Conservation (phyloP, 2,113 vertebrate species). For the Genyomyrus donnyi region DNA sequence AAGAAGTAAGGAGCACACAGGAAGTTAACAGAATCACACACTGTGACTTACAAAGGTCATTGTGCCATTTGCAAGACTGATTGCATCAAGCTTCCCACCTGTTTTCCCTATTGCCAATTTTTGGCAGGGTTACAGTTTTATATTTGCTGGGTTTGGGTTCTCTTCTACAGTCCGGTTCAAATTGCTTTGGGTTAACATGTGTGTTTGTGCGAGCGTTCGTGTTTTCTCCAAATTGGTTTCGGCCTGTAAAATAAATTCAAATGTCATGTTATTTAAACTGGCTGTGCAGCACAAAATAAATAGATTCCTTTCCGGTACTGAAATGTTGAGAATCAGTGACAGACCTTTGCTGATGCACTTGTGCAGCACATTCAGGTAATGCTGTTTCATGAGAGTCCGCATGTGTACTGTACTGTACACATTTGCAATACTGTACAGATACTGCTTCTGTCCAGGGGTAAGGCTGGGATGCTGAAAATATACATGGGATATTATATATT, state of each 20-base stretch:
- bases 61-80: background rate
- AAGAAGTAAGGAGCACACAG: background rate
- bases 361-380: constrained; percentile 48
- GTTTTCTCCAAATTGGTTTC: constrained; percentile 5
- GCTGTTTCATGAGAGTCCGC: constrained; percentile 56
- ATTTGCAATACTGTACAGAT: constrained; percentile 56
- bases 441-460: constrained; percentile 49
- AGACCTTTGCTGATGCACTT: constrained; percentile 39
- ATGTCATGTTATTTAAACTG: background rate
- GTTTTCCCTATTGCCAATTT: constrained; percentile 4
- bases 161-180: background rate
- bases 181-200: background rate
- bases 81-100: constrained; percentile 16
- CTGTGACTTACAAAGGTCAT: background rate
- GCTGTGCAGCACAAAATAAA: background rate
- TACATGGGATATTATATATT: constrained; percentile 10
- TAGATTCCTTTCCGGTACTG: background rate
- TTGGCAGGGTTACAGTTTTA: constrained; percentile 16
- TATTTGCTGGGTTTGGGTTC: background rate
- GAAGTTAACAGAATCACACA: background rate
- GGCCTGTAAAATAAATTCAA: constrained; percentile 5
- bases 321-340: background rate
- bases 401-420: constrained; percentile 56
- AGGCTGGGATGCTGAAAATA: constrained; percentile 54
- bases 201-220: background rate